phyloP scores from a whole-genome alignment of 2,888 invertebrate genomes.

The Beris morrisii region DNA sequence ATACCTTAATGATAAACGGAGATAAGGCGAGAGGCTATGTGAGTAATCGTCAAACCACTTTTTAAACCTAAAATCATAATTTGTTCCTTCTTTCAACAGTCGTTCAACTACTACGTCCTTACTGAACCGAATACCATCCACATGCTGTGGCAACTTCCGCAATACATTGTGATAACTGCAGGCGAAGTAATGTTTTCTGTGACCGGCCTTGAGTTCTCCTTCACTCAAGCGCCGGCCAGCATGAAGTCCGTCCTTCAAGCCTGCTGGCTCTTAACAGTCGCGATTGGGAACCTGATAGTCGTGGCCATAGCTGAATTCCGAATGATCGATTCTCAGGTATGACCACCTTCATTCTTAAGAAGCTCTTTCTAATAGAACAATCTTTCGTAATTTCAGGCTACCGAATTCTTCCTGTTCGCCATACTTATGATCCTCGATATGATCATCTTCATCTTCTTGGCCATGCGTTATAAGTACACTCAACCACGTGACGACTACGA shows the following conservation, averaged over 20 bases:
- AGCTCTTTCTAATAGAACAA: not conserved
- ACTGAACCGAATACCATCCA: constrained; percentile 74
- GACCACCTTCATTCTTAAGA: not conserved
- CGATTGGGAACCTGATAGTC: constrained; percentile 91
- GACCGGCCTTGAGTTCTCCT: constrained; percentile 94
- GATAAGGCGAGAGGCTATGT: constrained; percentile 53
- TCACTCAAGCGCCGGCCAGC: constrained; percentile 86
- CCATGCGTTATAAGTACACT: constrained; percentile 76
- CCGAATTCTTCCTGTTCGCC: constrained; percentile 86
- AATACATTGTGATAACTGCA: constrained; percentile 88
- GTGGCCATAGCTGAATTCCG: constrained; percentile 62
- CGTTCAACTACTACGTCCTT: constrained; percentile 42
- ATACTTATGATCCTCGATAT: constrained; percentile 83
- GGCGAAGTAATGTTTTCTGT: constrained; percentile 96
- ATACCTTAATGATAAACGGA: constrained; percentile 60
- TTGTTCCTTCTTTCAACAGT: constrained; percentile 40
- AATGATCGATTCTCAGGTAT: constrained; percentile 49
- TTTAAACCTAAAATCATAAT: not conserved
- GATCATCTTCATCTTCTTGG: constrained; percentile 77
- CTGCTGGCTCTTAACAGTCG: constrained; percentile 88
- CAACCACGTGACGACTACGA: constrained; percentile 55
- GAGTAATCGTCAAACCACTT: constrained; percentile 43
- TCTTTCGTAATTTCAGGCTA: constrained; percentile 63
- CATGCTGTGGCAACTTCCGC: constrained; percentile 81
- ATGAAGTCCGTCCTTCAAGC: constrained; percentile 96